A percentile compares a stretch with the other conserved stretches of the same genome.
Evolutionary conservation across 2,113 vertebrate genomes (phyloP).

Genomic region (Cebidichthys violaceus): DNA sequence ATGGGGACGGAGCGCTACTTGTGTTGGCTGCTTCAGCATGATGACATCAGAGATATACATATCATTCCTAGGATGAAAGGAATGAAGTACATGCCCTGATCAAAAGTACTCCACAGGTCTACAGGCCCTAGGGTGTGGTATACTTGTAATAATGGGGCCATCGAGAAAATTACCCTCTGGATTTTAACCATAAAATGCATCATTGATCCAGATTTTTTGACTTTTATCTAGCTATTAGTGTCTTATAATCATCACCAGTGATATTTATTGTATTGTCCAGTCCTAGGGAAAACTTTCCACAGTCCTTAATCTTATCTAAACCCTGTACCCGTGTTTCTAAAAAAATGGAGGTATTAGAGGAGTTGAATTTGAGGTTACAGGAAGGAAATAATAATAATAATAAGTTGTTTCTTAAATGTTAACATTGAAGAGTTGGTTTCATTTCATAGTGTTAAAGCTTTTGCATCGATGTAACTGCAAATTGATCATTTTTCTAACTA

Average conservation of each 20-base stretch:
- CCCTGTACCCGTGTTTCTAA: neutral
- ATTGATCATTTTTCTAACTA: neutral
- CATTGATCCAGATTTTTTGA: neutral
- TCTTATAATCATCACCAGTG: neutral
- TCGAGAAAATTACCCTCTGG: neutral
- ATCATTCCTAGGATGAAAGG: constrained; percentile 86
- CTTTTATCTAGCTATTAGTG: neutral
- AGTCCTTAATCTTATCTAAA: neutral
- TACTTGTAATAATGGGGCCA: neutral
- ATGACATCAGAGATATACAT: constrained; percentile 84
- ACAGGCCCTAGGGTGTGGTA: constrained; percentile 9
- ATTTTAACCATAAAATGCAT: neutral
- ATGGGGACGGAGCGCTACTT: constrained; percentile 86
- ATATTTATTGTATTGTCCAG: neutral
- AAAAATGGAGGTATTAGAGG: neutral
- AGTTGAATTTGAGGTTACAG: neutral
- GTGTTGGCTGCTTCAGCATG: constrained; percentile 85
- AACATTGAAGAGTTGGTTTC: neutral
- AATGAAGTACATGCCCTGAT: constrained; percentile 83
- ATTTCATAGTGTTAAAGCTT: neutral
- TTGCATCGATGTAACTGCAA: neutral
- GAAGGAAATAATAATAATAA: neutral
- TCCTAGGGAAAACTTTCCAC: neutral
- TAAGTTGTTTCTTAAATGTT: neutral
- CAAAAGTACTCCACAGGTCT: neutral